Evolutionary conservation across 2,888 invertebrate species (phyloP).

Genomic region (Anarsia innoxiella): DNA sequence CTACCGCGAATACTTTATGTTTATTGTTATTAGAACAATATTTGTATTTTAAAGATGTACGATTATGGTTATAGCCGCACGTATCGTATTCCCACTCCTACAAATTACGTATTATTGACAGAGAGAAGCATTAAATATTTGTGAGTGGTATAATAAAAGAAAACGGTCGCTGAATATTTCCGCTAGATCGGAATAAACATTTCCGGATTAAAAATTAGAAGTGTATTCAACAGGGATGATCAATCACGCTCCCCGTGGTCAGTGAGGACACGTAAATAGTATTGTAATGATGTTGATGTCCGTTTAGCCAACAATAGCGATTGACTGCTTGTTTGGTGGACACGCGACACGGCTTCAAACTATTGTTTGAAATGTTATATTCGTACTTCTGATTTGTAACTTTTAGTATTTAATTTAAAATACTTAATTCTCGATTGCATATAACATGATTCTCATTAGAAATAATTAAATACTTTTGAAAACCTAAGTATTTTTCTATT

Average conservation of each 20-base stretch:
- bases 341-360: conserved; percentile 30
- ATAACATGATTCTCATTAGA: no score
- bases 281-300: conserved; percentile 41
- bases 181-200: conserved; percentile 11
- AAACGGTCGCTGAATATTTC: conserved; percentile 2
- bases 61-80: conserved; percentile 55
- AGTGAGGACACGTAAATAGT: conserved; percentile 34
- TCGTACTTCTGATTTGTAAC: no score
- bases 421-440: no score
- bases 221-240: conserved; percentile 46
- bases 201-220: conserved; percentile 46
- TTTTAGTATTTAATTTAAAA: no score
- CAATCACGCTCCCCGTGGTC: conserved; percentile 53
- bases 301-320: conserved; percentile 33
- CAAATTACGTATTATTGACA: conserved; percentile 12
- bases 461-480: no score
- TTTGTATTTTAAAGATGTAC: conserved; percentile 67
- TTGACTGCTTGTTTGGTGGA: conserved; percentile 22
- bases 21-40: conserved; percentile 75
- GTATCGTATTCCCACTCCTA: conserved; percentile 33
- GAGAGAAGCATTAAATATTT: no score
- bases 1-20: conserved; percentile 53
- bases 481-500: no score
- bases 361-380: conserved; percentile 33
- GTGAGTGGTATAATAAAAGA: not conserved